A percentile compares a stretch with the other conserved stretches of the same genome.
Evolutionary conservation across 2,888 invertebrate species (phyloP).

Genomic region (Polydesmus complanatus): DNA sequence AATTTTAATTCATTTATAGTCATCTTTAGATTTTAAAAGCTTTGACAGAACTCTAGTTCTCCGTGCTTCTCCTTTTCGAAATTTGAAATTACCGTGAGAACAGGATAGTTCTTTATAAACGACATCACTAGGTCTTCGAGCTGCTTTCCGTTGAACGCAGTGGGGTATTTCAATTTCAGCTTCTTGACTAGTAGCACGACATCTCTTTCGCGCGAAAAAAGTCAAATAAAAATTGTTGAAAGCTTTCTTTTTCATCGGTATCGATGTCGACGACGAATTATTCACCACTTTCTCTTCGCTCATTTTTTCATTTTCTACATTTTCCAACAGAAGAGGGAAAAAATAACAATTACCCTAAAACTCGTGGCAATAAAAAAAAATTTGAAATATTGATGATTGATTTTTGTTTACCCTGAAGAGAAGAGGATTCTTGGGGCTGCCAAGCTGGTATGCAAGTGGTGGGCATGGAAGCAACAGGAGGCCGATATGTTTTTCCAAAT

Average conservation of each 20-base stretch:
- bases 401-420: background rate
- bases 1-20: no score
- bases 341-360: background rate
- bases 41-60: no score
- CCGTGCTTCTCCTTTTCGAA: no score
- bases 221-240: slow-evolving; percentile 3
- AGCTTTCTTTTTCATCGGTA: slow-evolving; percentile 5
- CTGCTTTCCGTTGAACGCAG: slow-evolving; percentile 3
- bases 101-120: background rate
- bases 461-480: slow-evolving; percentile 1
- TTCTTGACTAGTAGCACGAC: slow-evolving; percentile 10
- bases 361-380: background rate
- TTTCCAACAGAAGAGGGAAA: no score
- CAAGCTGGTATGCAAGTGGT: background rate
- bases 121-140: slow-evolving; percentile 5
- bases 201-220: slow-evolving; percentile 8
- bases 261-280: slow-evolving; percentile 1
- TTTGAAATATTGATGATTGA: no score
- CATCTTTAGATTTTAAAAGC: no score
- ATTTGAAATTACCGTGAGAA: background rate
- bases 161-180: background rate
- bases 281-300: slow-evolving; percentile 5
- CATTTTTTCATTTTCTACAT: no score
- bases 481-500: slow-evolving; percentile 15
- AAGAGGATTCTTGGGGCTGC: slow-evolving; percentile 4